Evolutionary conservation across 2,113 vertebrate genomes (phyloP).

Genomic region (Myotis davidii): DNA sequence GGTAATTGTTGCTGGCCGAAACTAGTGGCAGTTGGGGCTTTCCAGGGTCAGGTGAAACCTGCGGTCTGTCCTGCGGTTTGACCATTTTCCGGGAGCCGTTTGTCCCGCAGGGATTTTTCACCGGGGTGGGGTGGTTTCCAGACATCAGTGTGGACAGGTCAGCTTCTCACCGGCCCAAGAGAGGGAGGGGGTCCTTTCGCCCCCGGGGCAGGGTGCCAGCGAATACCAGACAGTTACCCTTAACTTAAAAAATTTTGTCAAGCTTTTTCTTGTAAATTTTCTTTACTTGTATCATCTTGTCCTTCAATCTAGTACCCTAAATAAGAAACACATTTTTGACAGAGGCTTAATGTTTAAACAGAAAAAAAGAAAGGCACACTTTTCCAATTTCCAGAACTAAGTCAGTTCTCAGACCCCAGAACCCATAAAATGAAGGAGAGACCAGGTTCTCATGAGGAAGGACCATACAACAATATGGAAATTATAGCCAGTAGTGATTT

Average conservation of each 20-base stretch:
- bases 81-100: too few species aligned
- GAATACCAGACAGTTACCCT: too few species aligned
- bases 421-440: background rate
- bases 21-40: too few species aligned
- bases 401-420: background rate
- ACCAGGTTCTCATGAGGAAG: background rate
- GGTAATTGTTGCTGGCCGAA: too few species aligned
- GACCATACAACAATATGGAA: background rate
- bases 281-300: constrained; percentile 87
- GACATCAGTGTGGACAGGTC: too few species aligned
- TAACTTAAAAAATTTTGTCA: constrained; percentile 88
- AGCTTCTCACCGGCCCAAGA: too few species aligned
- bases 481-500: background rate
- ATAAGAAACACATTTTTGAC: constrained; percentile 90
- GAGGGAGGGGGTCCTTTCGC: too few species aligned
- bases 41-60: too few species aligned
- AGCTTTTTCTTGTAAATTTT: constrained; percentile 89
- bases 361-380: background rate
- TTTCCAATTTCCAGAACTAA: constrained; percentile 9
- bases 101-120: too few species aligned
- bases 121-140: too few species aligned
- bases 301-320: constrained; percentile 87
- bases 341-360: constrained; percentile 87
- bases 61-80: too few species aligned
- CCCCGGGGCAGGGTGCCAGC: too few species aligned